Conservation (phyloP, 2,888 invertebrate species). For the Helleia helle region DNA sequence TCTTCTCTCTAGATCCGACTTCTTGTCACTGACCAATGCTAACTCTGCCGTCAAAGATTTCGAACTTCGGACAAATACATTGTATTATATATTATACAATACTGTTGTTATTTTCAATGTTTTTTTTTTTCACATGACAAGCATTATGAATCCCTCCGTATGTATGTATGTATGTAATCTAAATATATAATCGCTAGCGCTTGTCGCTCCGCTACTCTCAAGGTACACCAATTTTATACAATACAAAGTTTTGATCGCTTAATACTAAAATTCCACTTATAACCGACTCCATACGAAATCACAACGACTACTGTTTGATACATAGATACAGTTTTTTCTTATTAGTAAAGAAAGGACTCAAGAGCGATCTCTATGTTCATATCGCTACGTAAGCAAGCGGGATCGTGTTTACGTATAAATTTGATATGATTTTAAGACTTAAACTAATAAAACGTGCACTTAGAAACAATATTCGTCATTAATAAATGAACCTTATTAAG, state of each 20-base stretch:
- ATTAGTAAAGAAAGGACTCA: conserved; percentile 36
- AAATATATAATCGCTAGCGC: too few species aligned
- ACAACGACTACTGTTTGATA: conserved; percentile 49
- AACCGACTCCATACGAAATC: conserved; percentile 57
- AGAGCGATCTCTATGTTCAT: conserved; percentile 31
- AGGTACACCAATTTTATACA: conserved; percentile 42
- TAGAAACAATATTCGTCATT: conserved; percentile 1
- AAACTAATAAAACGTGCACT: conserved; percentile 24
- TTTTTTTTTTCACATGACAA: too few species aligned
- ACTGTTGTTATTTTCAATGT: too few species aligned
- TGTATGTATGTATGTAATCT: too few species aligned
- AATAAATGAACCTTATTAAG: conserved; percentile 7
- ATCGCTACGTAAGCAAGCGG: conserved; percentile 54
- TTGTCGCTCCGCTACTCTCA: conserved; percentile 8
- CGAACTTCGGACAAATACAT: conserved; percentile 88
- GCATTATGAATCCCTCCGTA: too few species aligned
- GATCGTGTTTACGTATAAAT: conserved; percentile 60
- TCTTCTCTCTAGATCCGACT: conserved; percentile 87
- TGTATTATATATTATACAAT: too few species aligned
- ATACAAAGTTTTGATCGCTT: conserved; percentile 33
- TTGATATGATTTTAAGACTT: conserved; percentile 61
- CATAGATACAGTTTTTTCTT: conserved; percentile 53
- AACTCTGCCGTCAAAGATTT: conserved; percentile 92
- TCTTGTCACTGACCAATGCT: conserved; percentile 86
- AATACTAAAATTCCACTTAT: conserved; percentile 24